phyloP scores from a whole-genome alignment of 2,113 vertebrate genomes.

The Lepus timidus region DNA sequence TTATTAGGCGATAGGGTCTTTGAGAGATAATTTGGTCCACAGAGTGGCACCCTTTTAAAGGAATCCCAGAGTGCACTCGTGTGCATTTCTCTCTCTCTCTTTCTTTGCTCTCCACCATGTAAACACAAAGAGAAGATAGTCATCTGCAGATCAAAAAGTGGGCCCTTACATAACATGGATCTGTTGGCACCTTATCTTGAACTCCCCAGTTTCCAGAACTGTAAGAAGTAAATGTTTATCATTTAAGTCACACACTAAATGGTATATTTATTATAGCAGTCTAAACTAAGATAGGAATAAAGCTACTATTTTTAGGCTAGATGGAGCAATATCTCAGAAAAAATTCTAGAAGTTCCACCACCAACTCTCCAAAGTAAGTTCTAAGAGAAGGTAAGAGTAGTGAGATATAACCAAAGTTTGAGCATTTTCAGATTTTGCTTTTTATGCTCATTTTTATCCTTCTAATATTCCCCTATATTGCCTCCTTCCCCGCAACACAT shows the following conservation, averaged over 20 bases:
- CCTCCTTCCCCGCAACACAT: neutral
- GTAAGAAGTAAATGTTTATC: neutral
- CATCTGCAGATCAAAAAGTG: neutral
- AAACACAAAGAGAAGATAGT: neutral
- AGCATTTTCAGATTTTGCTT: neutral
- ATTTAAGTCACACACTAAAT: neutral
- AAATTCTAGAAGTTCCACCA: neutral
- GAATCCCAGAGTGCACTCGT: neutral
- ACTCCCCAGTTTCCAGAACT: neutral
- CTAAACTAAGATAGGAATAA: neutral
- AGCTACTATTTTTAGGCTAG: neutral
- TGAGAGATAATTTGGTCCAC: neutral
- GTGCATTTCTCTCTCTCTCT: neutral
- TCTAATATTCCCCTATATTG: neutral
- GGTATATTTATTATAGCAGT: neutral
- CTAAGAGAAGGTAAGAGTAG: neutral
- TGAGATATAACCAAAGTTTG: neutral
- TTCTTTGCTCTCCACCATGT: neutral
- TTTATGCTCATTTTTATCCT: neutral
- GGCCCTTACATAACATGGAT: neutral
- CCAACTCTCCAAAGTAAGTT: neutral
- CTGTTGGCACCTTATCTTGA: neutral
- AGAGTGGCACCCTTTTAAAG: neutral
- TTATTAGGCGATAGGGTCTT: neutral
- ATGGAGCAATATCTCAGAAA: conserved; percentile 1